phyloP scores from a whole-genome alignment of 2,888 invertebrate genomes.

The Callyntrura sp. region DNA sequence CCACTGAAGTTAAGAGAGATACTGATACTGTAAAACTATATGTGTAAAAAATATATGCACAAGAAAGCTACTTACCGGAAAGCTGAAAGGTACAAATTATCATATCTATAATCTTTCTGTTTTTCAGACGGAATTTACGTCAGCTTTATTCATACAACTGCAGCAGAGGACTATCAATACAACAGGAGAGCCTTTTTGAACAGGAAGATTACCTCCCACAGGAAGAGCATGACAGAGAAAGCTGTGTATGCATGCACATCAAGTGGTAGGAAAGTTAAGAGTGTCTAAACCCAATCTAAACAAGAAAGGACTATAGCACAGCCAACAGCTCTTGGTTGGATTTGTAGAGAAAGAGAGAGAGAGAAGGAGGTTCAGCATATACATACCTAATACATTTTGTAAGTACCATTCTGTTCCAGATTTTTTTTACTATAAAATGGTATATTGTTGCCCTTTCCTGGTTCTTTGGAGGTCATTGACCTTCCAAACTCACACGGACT shows the following conservation, averaged over 20 bases:
- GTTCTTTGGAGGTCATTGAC: slow-evolving; percentile 75
- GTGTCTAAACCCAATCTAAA: slow-evolving; percentile 4
- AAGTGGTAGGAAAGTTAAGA: no score
- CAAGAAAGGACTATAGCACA: no score
- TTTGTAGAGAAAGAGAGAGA: no score
- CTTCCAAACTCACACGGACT: slow-evolving; percentile 48
- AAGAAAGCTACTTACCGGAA: no score
- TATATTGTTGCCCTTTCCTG: slow-evolving; percentile 59
- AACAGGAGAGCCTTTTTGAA: slow-evolving; percentile 23
- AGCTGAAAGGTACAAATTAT: no score
- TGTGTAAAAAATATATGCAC: no score
- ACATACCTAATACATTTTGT: background rate
- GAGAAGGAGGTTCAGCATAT: no score
- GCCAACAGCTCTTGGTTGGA: no score
- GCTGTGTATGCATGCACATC: background rate
- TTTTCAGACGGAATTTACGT: slow-evolving; percentile 22
- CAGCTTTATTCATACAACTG: slow-evolving; percentile 2
- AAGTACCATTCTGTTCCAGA: slow-evolving; percentile 56
- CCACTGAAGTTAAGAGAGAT: no score
- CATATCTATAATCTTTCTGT: background rate
- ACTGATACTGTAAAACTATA: no score
- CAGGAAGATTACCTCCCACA: slow-evolving; percentile 9
- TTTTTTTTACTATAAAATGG: slow-evolving; percentile 39
- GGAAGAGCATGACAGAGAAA: background rate
- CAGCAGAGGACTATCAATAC: background rate